A percentile compares a stretch with the other conserved stretches of the same genome.
Conservation (phyloP, 1,140 invertebrate genomes). For the Eueides isabella region DNA sequence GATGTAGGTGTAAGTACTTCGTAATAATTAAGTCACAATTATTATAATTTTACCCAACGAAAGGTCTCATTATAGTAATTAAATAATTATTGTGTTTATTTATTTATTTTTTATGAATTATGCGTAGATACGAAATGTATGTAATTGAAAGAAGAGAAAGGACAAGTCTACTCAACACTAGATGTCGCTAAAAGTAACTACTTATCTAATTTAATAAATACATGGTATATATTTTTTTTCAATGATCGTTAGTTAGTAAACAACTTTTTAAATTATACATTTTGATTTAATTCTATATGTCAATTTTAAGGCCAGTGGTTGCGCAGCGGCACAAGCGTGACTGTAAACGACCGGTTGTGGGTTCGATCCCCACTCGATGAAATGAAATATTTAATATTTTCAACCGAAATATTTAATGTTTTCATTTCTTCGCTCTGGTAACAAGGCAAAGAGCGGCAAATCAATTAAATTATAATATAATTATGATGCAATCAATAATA, state of each 20-base stretch:
- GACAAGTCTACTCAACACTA: slow-evolving; percentile 30
- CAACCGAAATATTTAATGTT: too few relatives aligned
- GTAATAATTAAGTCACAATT: background rate
- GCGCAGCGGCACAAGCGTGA: too few relatives aligned
- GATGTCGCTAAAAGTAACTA: slow-evolving; percentile 32
- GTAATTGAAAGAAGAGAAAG: background rate
- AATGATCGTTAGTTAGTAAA: background rate
- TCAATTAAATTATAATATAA: too few relatives aligned
- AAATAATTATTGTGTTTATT: background rate
- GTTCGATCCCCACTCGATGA: too few relatives aligned
- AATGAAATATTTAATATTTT: too few relatives aligned
- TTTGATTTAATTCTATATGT: background rate
- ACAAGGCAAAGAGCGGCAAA: too few relatives aligned
- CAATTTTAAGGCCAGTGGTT: too few relatives aligned
- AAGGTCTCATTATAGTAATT: background rate
- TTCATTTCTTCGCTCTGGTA: too few relatives aligned
- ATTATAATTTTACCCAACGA: background rate
- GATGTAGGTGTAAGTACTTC: background rate
- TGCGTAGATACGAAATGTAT: background rate
- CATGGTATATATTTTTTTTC: background rate
- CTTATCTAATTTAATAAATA: background rate
- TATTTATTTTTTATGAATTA: too few relatives aligned
- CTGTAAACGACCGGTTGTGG: too few relatives aligned
- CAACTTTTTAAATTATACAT: background rate
- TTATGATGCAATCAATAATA: too few relatives aligned